phyloP scores from a whole-genome alignment of 2,797 vertebrate genomes.

The Argya squamiceps region DNA sequence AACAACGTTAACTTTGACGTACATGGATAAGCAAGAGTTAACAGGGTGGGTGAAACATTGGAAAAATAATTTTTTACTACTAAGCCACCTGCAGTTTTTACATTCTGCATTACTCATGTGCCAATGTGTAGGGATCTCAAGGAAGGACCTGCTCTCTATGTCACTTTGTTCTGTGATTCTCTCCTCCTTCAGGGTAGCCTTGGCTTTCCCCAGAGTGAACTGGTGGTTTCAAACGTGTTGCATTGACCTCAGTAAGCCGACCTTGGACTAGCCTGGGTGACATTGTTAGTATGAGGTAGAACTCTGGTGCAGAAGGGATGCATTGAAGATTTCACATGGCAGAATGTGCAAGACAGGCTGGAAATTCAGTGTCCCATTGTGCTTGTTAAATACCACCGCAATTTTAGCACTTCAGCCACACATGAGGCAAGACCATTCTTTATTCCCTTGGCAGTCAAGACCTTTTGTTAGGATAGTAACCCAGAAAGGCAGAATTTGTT shows the following conservation, averaged over 20 bases:
- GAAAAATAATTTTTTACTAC: neutral
- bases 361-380: neutral
- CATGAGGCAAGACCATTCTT: neutral
- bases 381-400: neutral
- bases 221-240: neutral
- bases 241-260: neutral
- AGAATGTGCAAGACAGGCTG: neutral
- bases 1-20: neutral
- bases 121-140: neutral
- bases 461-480: neutral
- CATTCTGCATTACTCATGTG: neutral
- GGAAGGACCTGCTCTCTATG: neutral
- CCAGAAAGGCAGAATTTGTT: neutral
- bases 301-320: neutral
- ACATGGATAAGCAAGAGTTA: neutral
- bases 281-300: neutral
- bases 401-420: neutral
- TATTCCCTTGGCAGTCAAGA: neutral
- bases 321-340: rapidly evolving
- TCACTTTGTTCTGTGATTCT: neutral
- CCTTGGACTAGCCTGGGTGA: neutral
- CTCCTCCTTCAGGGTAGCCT: neutral
- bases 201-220: neutral
- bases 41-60: neutral
- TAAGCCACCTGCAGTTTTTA: neutral